Base-by-base conservation (phyloP, 2,888 invertebrate species). In the Scaptomyza tumidula region DNA sequence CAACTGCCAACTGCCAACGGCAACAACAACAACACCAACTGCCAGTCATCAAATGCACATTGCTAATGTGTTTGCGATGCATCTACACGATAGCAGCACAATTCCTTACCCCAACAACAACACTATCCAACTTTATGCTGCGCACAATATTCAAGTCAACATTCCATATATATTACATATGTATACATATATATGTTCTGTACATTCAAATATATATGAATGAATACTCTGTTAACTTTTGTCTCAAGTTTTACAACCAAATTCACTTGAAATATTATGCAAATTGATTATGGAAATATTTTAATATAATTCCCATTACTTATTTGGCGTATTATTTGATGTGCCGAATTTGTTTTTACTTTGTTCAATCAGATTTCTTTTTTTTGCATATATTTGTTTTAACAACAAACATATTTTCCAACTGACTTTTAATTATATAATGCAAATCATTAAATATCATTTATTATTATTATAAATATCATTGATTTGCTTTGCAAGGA, bases 51-150 rank as follows among this genome's bases (percentile, higher is more conserved):
- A 54, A 58, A 58, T 71, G 71, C 64, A 62, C 69, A 66, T 67
- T 77, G 76, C 80, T 71, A 78, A 71, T 75, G 78, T 78, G 59
- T 70, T 62, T 74, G 70, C 66, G 58, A 66, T 74, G 65, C 60
- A 56, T 43, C 50, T 46, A 57, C 43, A 69, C 71, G 75, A 71
- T 49, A 57, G 41, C 57, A 61, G 24, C 75, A 75, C 75, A 75
- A 33, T 43, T 19, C 76, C 59, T 55, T 24, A 44, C 56, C 29
- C n/a, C n/a, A n/a, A n/a, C n/a, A 49, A 27, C 46, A 14, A 11
- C 16, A 16, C 11, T 13, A 33, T 35, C 9, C n/a, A 9, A 19
- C 19, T n/a, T 19, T 29, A 24, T 24, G 24, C 24, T 24, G 24
- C 6, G 29, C 29, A 6, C 29, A 29, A 29, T 29, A 37, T 50